These are phyloP conservation scores for Xanthorhoe spadicearia DNA, from an alignment of 2,888 invertebrate species.

Conservation along the genomic window DNA sequence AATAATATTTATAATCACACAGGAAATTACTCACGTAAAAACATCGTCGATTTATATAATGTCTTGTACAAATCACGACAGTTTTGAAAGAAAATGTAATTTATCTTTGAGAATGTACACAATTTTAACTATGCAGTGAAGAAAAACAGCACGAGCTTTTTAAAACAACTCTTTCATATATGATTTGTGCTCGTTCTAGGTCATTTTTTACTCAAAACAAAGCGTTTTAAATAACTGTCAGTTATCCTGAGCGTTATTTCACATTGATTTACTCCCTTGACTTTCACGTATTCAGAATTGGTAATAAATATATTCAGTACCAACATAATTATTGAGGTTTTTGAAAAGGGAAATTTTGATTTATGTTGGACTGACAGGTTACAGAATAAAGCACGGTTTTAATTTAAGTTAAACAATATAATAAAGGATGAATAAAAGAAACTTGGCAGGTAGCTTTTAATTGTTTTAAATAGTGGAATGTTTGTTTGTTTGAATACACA, in stretches of 20 bases:
- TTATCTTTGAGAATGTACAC: no score
- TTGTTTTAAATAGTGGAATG: background rate
- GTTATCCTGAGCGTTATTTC: slow-evolving; percentile 48
- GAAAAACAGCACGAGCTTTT: no score
- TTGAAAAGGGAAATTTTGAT: slow-evolving; percentile 25
- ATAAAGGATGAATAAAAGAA: background rate
- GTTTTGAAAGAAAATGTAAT: no score
- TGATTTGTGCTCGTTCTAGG: background rate
- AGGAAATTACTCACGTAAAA: no score
- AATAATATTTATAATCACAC: no score
- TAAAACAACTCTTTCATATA: background rate
- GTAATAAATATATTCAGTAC: slow-evolving; percentile 49
- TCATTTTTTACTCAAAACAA: slow-evolving; percentile 4
- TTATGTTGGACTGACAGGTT: slow-evolving; percentile 17
- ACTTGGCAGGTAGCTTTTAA: background rate
- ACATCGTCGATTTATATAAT: no score
- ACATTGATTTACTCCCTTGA: slow-evolving; percentile 60
- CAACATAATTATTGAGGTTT: slow-evolving; percentile 49
- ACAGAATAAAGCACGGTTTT: background rate
- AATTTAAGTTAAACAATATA: background rate
- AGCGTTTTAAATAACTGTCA: slow-evolving; percentile 18
- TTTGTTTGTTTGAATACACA: no score
- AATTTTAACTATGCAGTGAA: no score
- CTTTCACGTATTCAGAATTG: slow-evolving; percentile 41
- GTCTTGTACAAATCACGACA: no score